phyloP scores from a whole-genome alignment of 2,888 invertebrate species.

The Ochlodes sylvanus region DNA sequence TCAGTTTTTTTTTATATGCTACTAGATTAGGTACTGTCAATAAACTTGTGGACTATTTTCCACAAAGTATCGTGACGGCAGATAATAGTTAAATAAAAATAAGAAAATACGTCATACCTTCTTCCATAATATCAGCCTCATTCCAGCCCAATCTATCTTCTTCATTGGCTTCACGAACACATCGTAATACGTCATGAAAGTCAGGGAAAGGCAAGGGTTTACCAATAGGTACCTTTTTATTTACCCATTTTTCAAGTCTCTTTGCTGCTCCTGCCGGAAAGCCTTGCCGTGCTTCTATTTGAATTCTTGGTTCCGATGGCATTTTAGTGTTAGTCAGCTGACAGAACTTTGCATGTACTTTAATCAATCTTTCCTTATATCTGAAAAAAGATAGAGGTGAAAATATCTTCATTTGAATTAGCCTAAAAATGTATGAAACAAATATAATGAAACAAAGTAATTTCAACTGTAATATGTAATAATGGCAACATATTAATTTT shows the following conservation, averaged over 20 bases:
- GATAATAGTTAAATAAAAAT: too few species aligned
- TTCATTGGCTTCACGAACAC: slow-evolving; percentile 71
- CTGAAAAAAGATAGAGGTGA: slow-evolving; percentile 52
- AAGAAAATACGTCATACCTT: slow-evolving; percentile 58
- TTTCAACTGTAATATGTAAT: too few species aligned
- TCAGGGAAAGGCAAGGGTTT: slow-evolving; percentile 79
- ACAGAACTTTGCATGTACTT: slow-evolving; percentile 86
- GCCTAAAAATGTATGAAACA: too few species aligned
- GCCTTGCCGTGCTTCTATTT: slow-evolving; percentile 66
- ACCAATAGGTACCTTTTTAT: slow-evolving; percentile 74
- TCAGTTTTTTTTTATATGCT: too few species aligned
- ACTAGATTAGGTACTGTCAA: too few species aligned
- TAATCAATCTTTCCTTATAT: slow-evolving; percentile 77
- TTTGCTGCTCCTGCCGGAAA: slow-evolving; percentile 71
- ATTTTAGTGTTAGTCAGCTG: slow-evolving; percentile 84
- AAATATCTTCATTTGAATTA: too few species aligned
- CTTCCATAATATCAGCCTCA: slow-evolving; percentile 74
- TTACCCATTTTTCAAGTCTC: slow-evolving; percentile 72
- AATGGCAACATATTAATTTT: too few species aligned
- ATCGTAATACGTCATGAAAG: slow-evolving; percentile 81
- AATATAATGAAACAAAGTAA: too few species aligned
- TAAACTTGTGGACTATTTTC: too few species aligned
- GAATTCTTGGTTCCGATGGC: slow-evolving; percentile 74
- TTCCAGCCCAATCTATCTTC: slow-evolving; percentile 73
- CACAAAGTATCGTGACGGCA: too few species aligned